Evolutionary conservation across 1,140 invertebrate species (phyloP), one percentile per base, ranked within the genome.

Genomic region (Drosophila melanica): DNA sequence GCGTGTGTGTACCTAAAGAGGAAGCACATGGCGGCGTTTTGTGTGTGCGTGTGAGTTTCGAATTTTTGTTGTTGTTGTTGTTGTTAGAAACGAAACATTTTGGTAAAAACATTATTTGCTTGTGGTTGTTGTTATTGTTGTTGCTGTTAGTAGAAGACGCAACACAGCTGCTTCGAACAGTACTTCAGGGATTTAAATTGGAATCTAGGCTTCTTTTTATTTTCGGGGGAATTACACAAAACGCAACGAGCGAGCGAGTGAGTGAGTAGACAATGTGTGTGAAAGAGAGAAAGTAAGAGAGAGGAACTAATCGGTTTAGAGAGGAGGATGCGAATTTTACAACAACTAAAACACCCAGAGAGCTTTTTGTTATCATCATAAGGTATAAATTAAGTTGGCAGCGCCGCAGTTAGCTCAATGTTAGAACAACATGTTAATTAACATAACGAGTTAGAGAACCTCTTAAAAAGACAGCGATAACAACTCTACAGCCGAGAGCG

Each of bases 1-100:
- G 87, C 90, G 71, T 91, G 90, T 84, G 90, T 91, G 81, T 91
- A 91, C 90, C 90, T 91, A 90, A 66, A 81, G 69, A 79, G 82
- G 65, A 78, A 65, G 70, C 59, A 68, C 77, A 71, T 68, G 41
- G 55, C 67, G 14, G 35, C 63, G 41, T 62, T 63, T 65, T 67
- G n/a, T 73, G 48, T 30, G 48, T 53, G 50, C 58, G 54, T 57
- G 47, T 64, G 27, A 59, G 41, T 58, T 64, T 51, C 65, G 59
- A 18, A 8, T 39, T 69, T 30, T 9, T 64, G 58, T 70, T 60
- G 23, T 45, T 75, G 69, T 73, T 79, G 41, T 63, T 70, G 41
- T 57, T 50, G 75, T 90, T 90, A 90, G 65, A 81, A 64, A 89
- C 85, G 53, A 75, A 69, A 82, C 23, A 66, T 58, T 62, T 33